Percentiles rank a stretch among this genome's conserved stretches.
These are phyloP conservation scores for Sandelia bainsii DNA, from an alignment of 2,797 vertebrate genomes.

Conservation along the genomic window DNA sequence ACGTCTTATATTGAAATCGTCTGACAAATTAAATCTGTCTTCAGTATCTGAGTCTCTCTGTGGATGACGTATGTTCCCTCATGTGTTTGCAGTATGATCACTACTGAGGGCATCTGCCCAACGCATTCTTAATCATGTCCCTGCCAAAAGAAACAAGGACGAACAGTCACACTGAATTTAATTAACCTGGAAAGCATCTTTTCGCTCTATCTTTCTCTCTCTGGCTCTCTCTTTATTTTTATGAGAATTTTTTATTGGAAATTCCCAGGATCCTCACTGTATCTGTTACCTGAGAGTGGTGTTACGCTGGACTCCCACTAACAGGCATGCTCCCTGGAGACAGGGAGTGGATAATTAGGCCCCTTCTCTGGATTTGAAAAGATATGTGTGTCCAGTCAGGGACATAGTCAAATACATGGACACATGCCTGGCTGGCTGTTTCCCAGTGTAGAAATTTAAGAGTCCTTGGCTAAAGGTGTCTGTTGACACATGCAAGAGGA, in stretches of 20 bases:
- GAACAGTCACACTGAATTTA: constrained; percentile 57
- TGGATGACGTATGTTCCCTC: constrained; percentile 44
- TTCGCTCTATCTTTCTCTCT: not conserved
- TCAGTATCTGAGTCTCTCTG: constrained; percentile 6
- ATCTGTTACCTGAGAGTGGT: constrained; percentile 49
- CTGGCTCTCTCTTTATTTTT: constrained; percentile 2
- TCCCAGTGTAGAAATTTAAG: constrained; percentile 41
- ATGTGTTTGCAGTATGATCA: constrained; percentile 45
- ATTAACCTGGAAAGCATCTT: constrained; percentile 62
- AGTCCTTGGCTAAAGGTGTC: constrained; percentile 55
- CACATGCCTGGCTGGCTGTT: constrained; percentile 16
- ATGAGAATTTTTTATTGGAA: constrained; percentile 29
- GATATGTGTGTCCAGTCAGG: constrained; percentile 38
- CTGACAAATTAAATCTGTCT: constrained; percentile 18
- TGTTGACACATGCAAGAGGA: constrained; percentile 53
- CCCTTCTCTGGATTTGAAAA: constrained; percentile 41
- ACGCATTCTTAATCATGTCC: constrained; percentile 60
- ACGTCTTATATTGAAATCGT: constrained; percentile 23
- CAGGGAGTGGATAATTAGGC: constrained; percentile 54
- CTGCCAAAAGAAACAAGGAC: constrained; percentile 56
- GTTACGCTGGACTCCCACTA: constrained; percentile 44
- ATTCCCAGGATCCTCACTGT: constrained; percentile 28
- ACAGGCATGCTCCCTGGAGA: constrained; percentile 49
- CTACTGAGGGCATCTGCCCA: constrained; percentile 67
- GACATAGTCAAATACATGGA: constrained; percentile 24